Evolutionary conservation across 1,140 invertebrate species (phyloP).

Genomic region (Sinella curviseta): DNA sequence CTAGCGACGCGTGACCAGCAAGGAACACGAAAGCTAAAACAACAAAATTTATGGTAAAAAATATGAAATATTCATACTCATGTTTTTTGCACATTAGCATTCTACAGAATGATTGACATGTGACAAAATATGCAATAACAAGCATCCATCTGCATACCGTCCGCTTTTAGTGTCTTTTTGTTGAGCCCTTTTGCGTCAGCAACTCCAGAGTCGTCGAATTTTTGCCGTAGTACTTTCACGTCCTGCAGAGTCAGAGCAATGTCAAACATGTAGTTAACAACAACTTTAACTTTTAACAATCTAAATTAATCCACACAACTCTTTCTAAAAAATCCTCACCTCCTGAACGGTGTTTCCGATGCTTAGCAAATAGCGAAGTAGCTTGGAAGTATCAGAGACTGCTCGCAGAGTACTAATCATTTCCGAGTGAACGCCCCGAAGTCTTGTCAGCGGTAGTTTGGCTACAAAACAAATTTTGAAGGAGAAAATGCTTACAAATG

Average conservation of each 20-base stretch:
- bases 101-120: no score
- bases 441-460: slow-evolving; percentile 25
- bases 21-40: slow-evolving; percentile 39
- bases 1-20: slow-evolving; percentile 36
- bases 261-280: no score
- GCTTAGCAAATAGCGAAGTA: slow-evolving; percentile 39
- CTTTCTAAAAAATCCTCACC: neutral
- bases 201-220: slow-evolving; percentile 8
- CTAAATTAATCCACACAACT: no score
- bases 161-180: slow-evolving; percentile 31
- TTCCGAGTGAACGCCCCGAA: slow-evolving; percentile 39
- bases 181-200: slow-evolving; percentile 6
- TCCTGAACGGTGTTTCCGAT: slow-evolving; percentile 40
- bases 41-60: neutral
- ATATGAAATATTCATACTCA: neutral
- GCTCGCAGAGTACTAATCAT: slow-evolving; percentile 39
- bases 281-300: no score
- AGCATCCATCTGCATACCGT: slow-evolving; percentile 38
- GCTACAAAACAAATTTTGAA: slow-evolving; percentile 31
- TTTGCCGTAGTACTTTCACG: slow-evolving; percentile 28
- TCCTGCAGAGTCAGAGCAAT: slow-evolving; percentile 28
- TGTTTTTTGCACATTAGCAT: neutral
- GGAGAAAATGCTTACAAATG: neutral
- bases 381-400: slow-evolving; percentile 33
- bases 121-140: neutral